Conservation (phyloP, 2,113 vertebrate genomes). For the Phoxinus phoxinus region DNA sequence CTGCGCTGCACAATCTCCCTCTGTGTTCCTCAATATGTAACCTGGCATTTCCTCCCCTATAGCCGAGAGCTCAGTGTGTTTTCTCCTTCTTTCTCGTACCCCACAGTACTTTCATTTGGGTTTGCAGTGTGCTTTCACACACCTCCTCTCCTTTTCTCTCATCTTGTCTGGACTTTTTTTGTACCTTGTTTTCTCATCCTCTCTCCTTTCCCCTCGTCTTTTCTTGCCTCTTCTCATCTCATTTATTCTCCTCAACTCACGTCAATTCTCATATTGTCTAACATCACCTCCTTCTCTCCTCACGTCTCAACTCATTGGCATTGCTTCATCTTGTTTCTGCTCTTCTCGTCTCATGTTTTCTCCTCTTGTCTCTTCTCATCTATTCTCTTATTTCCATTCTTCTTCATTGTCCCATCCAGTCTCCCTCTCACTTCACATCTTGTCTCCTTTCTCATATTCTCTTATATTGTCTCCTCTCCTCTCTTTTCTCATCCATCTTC, state of each 20-base stretch:
- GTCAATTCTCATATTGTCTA: background rate
- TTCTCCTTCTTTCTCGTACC: slow-evolving; percentile 44
- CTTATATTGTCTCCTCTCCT: too few relatives aligned
- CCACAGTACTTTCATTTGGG: slow-evolving; percentile 54
- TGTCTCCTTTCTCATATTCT: background rate
- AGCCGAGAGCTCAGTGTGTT: slow-evolving; percentile 27
- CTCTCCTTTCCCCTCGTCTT: background rate
- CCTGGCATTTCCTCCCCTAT: slow-evolving; percentile 41
- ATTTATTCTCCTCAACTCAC: background rate
- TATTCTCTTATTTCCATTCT: too few relatives aligned
- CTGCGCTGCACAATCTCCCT: slow-evolving; percentile 29
- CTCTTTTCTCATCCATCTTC: too few relatives aligned
- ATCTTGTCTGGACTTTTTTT: background rate
- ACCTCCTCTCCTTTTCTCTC: background rate
- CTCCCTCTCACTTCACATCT: background rate
- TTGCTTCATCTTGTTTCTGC: background rate
- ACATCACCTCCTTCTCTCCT: background rate
- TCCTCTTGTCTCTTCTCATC: background rate
- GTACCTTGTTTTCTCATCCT: background rate
- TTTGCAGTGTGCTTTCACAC: background rate
- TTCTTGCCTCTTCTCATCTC: background rate
- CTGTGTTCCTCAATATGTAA: slow-evolving; percentile 27
- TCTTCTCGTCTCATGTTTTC: background rate
- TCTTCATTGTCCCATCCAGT: too few relatives aligned
- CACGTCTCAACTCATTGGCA: background rate